These are phyloP conservation scores for Butastur rufipennis DNA, from an alignment of 2,113 vertebrate species.

Conservation along the genomic window DNA sequence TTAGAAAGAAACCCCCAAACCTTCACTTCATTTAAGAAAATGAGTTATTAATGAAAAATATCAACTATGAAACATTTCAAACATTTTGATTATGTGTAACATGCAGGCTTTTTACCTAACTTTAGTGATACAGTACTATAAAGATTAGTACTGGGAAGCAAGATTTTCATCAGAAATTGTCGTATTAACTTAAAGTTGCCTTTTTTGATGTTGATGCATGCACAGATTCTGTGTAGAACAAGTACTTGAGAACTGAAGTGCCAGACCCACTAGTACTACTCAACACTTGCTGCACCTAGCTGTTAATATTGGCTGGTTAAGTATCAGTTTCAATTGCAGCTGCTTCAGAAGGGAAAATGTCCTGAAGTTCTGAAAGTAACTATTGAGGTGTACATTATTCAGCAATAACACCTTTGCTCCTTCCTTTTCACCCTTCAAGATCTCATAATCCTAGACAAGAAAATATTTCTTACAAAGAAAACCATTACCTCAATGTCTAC, in stretches of 20 bases:
- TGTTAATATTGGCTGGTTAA: neutral
- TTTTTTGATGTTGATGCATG: neutral
- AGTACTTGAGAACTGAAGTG: neutral
- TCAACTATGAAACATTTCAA: neutral
- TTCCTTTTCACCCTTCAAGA: neutral
- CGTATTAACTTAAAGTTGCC: neutral
- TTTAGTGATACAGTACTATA: neutral
- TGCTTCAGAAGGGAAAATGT: neutral
- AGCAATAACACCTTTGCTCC: neutral
- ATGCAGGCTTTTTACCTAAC: neutral
- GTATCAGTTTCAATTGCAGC: neutral
- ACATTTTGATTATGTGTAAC: neutral
- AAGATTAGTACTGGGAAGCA: neutral
- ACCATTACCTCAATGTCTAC: neutral
- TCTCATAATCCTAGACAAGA: neutral
- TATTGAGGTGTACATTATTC: neutral
- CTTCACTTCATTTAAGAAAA: neutral
- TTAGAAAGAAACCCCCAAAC: neutral
- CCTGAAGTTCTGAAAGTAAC: neutral
- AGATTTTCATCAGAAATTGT: neutral
- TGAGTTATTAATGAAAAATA: neutral
- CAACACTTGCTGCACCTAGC: neutral
- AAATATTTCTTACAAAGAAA: neutral
- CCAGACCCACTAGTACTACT: neutral
- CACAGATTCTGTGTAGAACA: neutral